phyloP scores from a whole-genome alignment of 1,140 invertebrate species.

The Andricus grossulariae region DNA sequence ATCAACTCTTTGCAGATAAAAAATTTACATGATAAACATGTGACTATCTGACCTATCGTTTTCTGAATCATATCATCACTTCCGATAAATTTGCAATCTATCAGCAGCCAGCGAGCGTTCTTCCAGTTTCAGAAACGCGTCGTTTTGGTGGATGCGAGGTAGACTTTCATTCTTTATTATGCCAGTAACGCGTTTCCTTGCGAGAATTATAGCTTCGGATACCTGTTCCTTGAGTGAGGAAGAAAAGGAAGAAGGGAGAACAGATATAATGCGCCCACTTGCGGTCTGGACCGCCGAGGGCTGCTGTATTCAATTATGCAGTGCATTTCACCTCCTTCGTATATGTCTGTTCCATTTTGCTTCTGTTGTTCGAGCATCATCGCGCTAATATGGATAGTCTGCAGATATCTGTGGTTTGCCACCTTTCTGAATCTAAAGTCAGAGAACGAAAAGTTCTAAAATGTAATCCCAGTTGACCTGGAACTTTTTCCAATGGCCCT shows the following conservation, averaged over 20 bases:
- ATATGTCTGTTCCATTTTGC: constrained; percentile 56
- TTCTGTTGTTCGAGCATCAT: constrained; percentile 29
- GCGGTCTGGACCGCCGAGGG: constrained; percentile 20
- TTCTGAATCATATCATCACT: background rate
- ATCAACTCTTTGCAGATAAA: background rate
- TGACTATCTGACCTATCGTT: background rate
- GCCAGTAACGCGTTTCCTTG: constrained; percentile 26
- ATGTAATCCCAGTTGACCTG: background rate
- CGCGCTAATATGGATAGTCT: background rate
- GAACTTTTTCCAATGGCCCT: background rate
- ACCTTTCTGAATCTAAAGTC: constrained; percentile 32
- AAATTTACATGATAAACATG: background rate
- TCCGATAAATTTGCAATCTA: constrained; percentile 17
- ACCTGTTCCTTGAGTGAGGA: constrained; percentile 25
- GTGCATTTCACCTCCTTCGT: constrained; percentile 56
- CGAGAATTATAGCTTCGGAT: constrained; percentile 26
- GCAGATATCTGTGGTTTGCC: constrained; percentile 34
- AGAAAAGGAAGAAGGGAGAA: background rate
- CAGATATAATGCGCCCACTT: constrained; percentile 26
- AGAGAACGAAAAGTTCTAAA: background rate
- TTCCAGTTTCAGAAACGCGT: constrained; percentile 17
- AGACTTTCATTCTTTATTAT: constrained; percentile 31
- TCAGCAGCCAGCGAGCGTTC: constrained; percentile 16
- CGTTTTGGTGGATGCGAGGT: constrained; percentile 4
- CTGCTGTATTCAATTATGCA: constrained; percentile 57